A percentile compares a stretch with the other conserved stretches of the same genome.
Conservation (phyloP, 1,140 invertebrate species). For the Macrocentrus cingulum region DNA sequence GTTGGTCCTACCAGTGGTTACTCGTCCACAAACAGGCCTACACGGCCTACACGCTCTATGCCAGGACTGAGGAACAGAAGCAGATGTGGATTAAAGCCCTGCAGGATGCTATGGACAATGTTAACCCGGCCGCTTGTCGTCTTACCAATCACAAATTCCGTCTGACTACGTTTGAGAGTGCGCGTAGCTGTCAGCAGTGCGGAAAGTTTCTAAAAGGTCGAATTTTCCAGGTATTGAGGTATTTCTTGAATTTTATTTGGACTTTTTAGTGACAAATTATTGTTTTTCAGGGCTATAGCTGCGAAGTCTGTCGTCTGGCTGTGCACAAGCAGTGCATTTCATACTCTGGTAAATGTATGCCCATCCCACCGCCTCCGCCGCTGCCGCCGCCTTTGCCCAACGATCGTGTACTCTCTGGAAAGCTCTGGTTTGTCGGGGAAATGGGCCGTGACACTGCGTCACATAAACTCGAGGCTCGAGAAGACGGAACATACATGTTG, state of each 20-base stretch:
- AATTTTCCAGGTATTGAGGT: conserved; percentile 75
- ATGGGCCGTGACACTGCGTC: conserved; percentile 84
- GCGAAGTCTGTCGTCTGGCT: conserved; percentile 70
- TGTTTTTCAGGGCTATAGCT: conserved; percentile 71
- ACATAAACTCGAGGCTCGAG: conserved; percentile 73
- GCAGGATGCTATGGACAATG: conserved; percentile 89
- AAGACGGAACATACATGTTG: conserved; percentile 87
- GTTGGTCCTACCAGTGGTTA: conserved; percentile 81
- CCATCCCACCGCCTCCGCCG: conserved; percentile 61
- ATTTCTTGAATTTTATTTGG: no score
- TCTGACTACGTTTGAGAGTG: conserved; percentile 83
- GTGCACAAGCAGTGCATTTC: conserved; percentile 79
- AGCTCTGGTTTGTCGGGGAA: conserved; percentile 80
- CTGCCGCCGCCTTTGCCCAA: conserved; percentile 59
- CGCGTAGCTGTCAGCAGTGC: conserved; percentile 80
- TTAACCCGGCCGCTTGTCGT: conserved; percentile 76
- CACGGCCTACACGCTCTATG: conserved; percentile 86
- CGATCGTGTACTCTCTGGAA: conserved; percentile 62
- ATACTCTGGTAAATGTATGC: conserved; percentile 70
- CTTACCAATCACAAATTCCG: conserved; percentile 85
- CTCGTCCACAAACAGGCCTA: conserved; percentile 80
- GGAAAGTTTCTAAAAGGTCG: conserved; percentile 87
- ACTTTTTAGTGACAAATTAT: no score
- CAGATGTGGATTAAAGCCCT: conserved; percentile 91
- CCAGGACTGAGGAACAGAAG: conserved; percentile 84